Conservation (phyloP, 2,797 vertebrate species). For the Xenentodon cancila region DNA sequence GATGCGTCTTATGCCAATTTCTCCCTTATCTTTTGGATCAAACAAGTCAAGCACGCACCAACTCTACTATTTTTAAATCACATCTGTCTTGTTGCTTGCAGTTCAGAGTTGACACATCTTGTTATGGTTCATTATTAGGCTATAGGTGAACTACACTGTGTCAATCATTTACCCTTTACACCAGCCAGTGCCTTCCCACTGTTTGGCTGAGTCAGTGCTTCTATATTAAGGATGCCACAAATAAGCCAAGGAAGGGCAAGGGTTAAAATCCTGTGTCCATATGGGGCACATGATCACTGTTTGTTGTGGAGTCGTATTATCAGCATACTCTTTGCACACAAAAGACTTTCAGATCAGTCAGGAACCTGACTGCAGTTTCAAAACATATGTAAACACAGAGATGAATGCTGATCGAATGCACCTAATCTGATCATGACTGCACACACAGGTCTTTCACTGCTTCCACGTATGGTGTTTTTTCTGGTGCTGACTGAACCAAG, state of each 20-base stretch:
- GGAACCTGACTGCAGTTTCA: conserved; percentile 51
- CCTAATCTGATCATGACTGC: conserved; percentile 64
- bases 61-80: conserved; percentile 11
- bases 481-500: conserved; percentile 48
- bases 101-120: conserved; percentile 34
- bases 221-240: conserved; percentile 50
- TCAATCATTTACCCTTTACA: conserved; percentile 47
- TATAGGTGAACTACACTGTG: conserved; percentile 58
- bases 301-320: conserved; percentile 52
- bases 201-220: conserved; percentile 50
- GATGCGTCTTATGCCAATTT: conserved; percentile 18
- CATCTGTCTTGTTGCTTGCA: conserved; percentile 18
- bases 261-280: conserved; percentile 55
- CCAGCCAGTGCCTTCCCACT: conserved; percentile 37
- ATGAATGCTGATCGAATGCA: conserved; percentile 52
- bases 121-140: conserved; percentile 43
- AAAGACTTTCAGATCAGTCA: conserved; percentile 40
- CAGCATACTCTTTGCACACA: conserved; percentile 34
- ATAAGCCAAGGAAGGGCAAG: conserved; percentile 19
- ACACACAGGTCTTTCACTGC: conserved; percentile 39
- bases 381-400: conserved; percentile 60
- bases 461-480: conserved; percentile 37
- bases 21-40: conserved; percentile 15
- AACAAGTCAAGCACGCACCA: neutral
- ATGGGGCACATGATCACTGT: conserved; percentile 53